Evolutionary conservation across 2,113 vertebrate species (phyloP).

Genomic region (Corythornis madagascariensis): DNA sequence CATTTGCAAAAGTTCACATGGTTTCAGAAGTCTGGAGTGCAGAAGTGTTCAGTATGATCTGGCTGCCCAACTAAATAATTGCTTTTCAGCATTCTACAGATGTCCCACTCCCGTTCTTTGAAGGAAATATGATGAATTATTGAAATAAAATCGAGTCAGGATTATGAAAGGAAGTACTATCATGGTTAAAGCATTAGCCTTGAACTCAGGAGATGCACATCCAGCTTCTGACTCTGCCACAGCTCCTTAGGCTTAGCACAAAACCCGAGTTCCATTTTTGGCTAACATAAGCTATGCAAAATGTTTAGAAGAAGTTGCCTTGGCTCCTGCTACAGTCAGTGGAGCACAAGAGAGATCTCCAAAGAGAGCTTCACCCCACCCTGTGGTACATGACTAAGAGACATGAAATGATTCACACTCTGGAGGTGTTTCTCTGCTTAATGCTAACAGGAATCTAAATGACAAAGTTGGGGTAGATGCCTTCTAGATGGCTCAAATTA

Average conservation of each 20-base stretch:
- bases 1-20: slow-evolving; percentile 60
- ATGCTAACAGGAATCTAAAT: neutral
- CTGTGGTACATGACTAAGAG: accelerated
- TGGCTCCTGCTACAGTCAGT: neutral
- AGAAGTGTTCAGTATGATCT: neutral
- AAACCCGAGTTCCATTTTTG: neutral
- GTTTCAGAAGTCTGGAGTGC: slow-evolving; percentile 49
- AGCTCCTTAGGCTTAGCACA: slow-evolving; percentile 19
- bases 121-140: slow-evolving; percentile 32
- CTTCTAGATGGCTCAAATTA: neutral
- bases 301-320: neutral
- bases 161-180: slow-evolving; percentile 16
- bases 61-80: slow-evolving; percentile 60
- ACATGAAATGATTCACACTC: neutral
- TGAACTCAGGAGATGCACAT: neutral
- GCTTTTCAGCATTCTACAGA: slow-evolving; percentile 23
- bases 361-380: neutral
- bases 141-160: slow-evolving; percentile 31
- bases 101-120: slow-evolving; percentile 25
- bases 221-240: neutral
- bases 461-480: neutral
- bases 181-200: slow-evolving; percentile 23
- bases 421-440: slow-evolving; percentile 10
- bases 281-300: neutral
- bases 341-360: neutral